phyloP scores from a whole-genome alignment of 2,797 vertebrate genomes.

The Typhlichthys eigenmanni region DNA sequence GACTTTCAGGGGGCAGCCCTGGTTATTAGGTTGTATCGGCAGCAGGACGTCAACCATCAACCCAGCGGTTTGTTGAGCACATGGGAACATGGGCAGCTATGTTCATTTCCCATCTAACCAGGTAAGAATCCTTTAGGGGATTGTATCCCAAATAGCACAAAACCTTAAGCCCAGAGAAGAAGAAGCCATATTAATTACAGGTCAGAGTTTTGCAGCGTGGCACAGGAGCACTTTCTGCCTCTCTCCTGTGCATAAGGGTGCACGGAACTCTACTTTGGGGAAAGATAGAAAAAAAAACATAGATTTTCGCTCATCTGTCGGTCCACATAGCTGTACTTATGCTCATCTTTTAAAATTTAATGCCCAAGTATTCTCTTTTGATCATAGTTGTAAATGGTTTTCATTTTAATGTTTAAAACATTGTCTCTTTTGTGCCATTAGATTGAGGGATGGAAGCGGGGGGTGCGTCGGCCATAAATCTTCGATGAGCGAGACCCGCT shows the following conservation, averaged over 20 bases:
- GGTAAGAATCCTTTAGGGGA: conserved; percentile 64
- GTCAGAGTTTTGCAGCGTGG: conserved; percentile 78
- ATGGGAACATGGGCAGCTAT: too few species aligned
- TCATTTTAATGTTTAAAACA: conserved; percentile 99
- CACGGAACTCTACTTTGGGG: conserved; percentile 56
- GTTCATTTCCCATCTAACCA: conserved; percentile 31
- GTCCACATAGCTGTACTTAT: conserved; percentile 83
- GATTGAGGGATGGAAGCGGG: conserved; percentile 79
- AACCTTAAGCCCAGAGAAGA: conserved; percentile 56
- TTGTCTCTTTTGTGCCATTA: conserved; percentile 96
- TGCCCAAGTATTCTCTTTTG: conserved; percentile 91
- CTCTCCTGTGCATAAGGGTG: conserved; percentile 69
- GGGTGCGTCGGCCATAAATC: conserved; percentile 92
- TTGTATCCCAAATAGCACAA: conserved; percentile 66
- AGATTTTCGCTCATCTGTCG: conserved; percentile 73
- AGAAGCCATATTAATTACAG: conserved; percentile 80
- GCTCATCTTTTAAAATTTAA: conserved; percentile 91
- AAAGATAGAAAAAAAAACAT: conserved; percentile 20
- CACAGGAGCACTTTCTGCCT: conserved; percentile 77
- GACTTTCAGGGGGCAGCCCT: too few species aligned
- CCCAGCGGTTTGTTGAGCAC: too few species aligned
- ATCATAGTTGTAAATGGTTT: conserved; percentile 98
- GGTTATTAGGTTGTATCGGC: too few species aligned
- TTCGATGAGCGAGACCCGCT: conserved; percentile 88
- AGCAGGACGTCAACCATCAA: too few species aligned